These are phyloP conservation scores for Mimachlamys varia DNA, from an alignment of 2,888 invertebrate genomes.

Conservation along the genomic window DNA sequence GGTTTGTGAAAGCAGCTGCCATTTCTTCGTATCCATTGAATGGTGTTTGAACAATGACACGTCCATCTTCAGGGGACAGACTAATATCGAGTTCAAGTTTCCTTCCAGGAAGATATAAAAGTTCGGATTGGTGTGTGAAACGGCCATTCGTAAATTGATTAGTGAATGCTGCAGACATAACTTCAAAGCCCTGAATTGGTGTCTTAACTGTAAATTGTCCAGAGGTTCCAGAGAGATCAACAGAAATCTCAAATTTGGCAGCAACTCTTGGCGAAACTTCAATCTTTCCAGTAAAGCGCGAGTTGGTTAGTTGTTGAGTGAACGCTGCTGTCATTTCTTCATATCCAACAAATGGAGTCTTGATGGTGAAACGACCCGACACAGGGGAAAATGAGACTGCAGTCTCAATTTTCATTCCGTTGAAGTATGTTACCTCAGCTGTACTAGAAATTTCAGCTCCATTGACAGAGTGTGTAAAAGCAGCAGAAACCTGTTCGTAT, in stretches of 20 bases:
- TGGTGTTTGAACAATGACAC: conserved; percentile 32
- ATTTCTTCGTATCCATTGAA: conserved; percentile 37
- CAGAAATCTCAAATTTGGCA: neutral
- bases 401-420: conserved; percentile 34
- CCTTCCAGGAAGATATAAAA: conserved; percentile 37
- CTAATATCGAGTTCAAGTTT: conserved; percentile 25
- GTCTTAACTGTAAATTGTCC: conserved; percentile 43
- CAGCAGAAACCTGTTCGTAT: neutral
- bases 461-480: neutral
- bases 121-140: conserved; percentile 64
- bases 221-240: neutral
- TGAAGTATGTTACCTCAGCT: conserved; percentile 13
- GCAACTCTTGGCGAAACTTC: neutral
- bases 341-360: conserved; percentile 42
- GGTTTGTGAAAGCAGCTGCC: neutral
- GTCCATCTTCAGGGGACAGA: neutral
- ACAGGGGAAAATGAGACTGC: neutral
- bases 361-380: neutral
- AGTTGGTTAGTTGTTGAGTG: neutral
- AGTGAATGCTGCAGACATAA: conserved; percentile 58
- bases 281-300: neutral
- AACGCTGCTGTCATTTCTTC: conserved; percentile 31
- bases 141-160: conserved; percentile 61
- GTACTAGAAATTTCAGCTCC: neutral
- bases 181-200: conserved; percentile 52